These are phyloP conservation scores for Astropecten irregularis DNA, from an alignment of 53 echinoderm and acorn worm species.

Conservation along the genomic window DNA sequence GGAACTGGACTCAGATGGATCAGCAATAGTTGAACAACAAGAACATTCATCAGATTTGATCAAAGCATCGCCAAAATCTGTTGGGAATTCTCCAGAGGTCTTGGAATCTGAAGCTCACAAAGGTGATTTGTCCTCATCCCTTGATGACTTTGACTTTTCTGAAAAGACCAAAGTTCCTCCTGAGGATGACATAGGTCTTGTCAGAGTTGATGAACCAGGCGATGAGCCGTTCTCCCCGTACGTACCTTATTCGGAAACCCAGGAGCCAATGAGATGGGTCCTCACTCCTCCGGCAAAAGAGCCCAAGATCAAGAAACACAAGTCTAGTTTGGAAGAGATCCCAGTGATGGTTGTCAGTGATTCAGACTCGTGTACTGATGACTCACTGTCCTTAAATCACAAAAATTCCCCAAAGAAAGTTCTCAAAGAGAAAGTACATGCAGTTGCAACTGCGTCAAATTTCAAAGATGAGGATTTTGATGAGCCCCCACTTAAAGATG, in stretches of 20 bases:
- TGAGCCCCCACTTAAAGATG: neutral
- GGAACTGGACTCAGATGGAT: too few relatives aligned
- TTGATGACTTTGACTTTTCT: too few relatives aligned
- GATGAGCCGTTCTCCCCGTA: conserved; percentile 17
- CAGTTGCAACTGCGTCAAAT: too few relatives aligned
- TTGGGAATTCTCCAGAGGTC: neutral
- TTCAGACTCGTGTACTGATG: neutral
- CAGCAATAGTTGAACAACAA: too few relatives aligned
- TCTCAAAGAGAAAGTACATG: too few relatives aligned
- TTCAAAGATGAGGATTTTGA: conserved; percentile 27
- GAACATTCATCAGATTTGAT: too few relatives aligned
- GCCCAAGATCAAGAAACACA: neutral
- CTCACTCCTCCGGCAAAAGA: conserved; percentile 44
- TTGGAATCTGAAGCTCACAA: neutral
- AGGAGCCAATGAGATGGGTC: conserved; percentile 54
- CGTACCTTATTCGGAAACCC: conserved; percentile 27
- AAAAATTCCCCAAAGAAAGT: neutral
- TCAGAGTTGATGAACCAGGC: too few relatives aligned
- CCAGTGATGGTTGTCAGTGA: neutral
- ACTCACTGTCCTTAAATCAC: neutral
- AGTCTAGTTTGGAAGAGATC: too few relatives aligned
- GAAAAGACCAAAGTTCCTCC: too few relatives aligned
- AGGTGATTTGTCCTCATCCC: too few relatives aligned
- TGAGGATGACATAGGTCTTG: too few relatives aligned
- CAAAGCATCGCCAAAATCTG: neutral